Conservation (phyloP, 2,113 vertebrate species). For the Petaurus breviceps region DNA sequence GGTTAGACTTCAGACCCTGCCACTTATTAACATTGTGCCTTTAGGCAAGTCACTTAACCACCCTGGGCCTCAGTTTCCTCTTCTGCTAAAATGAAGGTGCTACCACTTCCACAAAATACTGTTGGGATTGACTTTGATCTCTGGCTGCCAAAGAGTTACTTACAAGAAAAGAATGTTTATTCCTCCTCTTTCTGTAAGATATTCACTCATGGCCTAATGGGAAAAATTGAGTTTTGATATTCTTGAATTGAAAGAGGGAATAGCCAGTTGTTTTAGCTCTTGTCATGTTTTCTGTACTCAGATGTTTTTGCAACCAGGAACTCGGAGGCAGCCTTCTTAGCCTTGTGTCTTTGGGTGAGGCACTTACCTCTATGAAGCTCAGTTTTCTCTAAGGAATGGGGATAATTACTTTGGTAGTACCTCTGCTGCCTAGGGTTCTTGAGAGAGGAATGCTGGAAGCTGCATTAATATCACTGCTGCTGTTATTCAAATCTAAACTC, state of each 20-base stretch:
- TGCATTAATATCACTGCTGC: neutral
- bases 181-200: conserved; percentile 72
- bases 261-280: neutral
- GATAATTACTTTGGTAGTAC: neutral
- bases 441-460: neutral
- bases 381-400: neutral
- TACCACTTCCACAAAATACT: neutral
- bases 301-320: neutral
- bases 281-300: neutral
- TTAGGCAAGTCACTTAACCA: neutral
- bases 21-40: neutral
- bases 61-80: conserved; percentile 13
- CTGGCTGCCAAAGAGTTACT: conserved; percentile 80
- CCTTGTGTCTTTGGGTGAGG: neutral
- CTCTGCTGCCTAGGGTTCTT: neutral
- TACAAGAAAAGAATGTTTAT: conserved; percentile 80
- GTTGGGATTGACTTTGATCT: conserved; percentile 72
- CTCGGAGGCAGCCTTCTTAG: neutral
- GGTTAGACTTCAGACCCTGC: neutral
- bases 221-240: conserved; percentile 79
- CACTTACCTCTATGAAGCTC: neutral
- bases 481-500: conserved; percentile 27
- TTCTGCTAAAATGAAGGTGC: neutral
- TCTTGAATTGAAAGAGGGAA: conserved; percentile 67
- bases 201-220: conserved; percentile 70